A percentile compares a stretch with the other conserved stretches of the same genome.
Conservation (phyloP, 1,140 invertebrate genomes). For the Aphis craccivora region DNA sequence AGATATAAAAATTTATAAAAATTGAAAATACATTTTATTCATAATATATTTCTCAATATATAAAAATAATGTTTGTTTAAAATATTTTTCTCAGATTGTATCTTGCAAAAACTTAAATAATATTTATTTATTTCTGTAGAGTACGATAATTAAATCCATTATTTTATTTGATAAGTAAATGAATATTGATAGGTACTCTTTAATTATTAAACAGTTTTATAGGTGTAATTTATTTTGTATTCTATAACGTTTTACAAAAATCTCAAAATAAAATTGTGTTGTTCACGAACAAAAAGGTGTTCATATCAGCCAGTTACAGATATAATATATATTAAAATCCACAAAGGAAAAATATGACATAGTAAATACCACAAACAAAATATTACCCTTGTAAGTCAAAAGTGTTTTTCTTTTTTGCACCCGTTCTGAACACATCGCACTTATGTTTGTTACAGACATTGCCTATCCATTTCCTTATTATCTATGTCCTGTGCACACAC, state of each 20-base stretch:
- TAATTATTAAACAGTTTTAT: not conserved
- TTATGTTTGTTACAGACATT: slow-evolving; percentile 9
- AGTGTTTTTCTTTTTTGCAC: not conserved
- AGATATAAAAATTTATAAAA: not conserved
- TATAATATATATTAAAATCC: not conserved
- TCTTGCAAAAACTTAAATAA: not conserved
- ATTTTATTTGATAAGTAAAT: too few species aligned
- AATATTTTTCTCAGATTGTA: not conserved
- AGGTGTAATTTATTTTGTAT: not conserved
- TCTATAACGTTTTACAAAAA: not conserved
- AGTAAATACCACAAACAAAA: slow-evolving; percentile 17
- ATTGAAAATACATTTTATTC: not conserved
- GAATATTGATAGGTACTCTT: not conserved
- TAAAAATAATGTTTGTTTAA: not conserved
- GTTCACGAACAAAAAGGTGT: not conserved
- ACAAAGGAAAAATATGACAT: not conserved
- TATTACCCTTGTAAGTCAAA: not conserved
- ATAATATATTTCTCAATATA: not conserved
- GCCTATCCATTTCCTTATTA: slow-evolving; percentile 10
- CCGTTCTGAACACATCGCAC: not conserved
- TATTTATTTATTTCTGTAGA: not conserved
- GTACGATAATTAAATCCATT: too few species aligned
- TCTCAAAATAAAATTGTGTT: not conserved
- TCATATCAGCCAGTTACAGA: not conserved
- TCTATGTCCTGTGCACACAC: slow-evolving; percentile 7